These are phyloP conservation scores for Sylvicola cinctus DNA, from an alignment of 2,888 invertebrate genomes.

Conservation along the genomic window DNA sequence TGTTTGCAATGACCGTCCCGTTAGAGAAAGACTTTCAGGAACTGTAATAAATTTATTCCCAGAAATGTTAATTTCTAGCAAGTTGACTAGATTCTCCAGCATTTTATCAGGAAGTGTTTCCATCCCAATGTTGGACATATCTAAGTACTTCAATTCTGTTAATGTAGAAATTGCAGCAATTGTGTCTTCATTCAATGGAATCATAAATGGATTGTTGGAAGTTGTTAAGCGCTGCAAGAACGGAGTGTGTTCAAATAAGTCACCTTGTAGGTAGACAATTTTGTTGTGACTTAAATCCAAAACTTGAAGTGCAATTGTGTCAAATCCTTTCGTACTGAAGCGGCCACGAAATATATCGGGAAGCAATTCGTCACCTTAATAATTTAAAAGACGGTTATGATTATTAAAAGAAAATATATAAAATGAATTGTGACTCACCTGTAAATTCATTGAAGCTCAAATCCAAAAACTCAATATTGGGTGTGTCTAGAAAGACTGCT, in stretches of 20 bases:
- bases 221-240: constrained; percentile 35
- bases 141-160: constrained; percentile 32
- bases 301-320: constrained; percentile 34
- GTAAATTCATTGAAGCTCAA: constrained; percentile 20
- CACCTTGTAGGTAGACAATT: constrained; percentile 37
- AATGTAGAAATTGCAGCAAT: constrained; percentile 33
- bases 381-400: constrained; percentile 3
- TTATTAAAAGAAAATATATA: neutral
- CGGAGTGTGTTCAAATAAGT: constrained; percentile 41
- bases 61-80: constrained; percentile 35
- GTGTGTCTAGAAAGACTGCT: constrained; percentile 21
- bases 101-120: constrained; percentile 32
- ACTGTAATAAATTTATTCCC: constrained; percentile 36
- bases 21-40: constrained; percentile 31
- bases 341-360: constrained; percentile 46
- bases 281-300: constrained; percentile 41
- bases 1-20: constrained; percentile 32
- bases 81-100: constrained; percentile 28
- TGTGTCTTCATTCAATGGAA: constrained; percentile 36
- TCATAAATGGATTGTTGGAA: constrained; percentile 35
- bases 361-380: constrained; percentile 36
- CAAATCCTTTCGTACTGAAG: constrained; percentile 32
- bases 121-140: constrained; percentile 36
- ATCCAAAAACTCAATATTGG: constrained; percentile 20
- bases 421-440: constrained; percentile 3